phyloP scores from a whole-genome alignment of 1,140 invertebrate species.

The Xylocopa sonorina region DNA sequence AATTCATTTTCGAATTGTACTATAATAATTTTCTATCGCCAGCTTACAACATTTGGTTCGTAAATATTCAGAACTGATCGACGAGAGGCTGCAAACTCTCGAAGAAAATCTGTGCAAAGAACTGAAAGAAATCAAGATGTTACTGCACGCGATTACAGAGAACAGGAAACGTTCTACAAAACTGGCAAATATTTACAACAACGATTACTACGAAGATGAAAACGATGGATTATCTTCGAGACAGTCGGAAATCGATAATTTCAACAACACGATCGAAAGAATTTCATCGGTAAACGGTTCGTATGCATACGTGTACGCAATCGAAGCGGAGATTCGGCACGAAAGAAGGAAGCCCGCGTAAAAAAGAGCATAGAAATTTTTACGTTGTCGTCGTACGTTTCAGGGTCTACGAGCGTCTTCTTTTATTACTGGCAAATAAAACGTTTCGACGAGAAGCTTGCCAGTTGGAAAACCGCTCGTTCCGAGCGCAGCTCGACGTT shows the following conservation, averaged over 20 bases:
- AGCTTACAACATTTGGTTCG: too few species aligned
- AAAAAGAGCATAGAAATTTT: background rate
- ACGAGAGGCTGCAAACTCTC: slow-evolving; percentile 61
- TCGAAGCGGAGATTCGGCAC: background rate
- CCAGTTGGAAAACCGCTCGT: slow-evolving; percentile 75
- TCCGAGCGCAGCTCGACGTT: slow-evolving; percentile 78
- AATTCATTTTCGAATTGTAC: background rate
- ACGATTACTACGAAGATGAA: background rate
- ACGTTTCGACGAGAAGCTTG: slow-evolving; percentile 76
- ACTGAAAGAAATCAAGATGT: slow-evolving; percentile 53
- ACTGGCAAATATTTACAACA: background rate
- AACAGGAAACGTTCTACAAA: background rate
- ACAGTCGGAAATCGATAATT: slow-evolving; percentile 59
- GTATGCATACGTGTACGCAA: slow-evolving; percentile 6
- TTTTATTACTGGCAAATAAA: slow-evolving; percentile 80
- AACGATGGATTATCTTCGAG: slow-evolving; percentile 35
- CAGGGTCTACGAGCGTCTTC: slow-evolving; percentile 64
- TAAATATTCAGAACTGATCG: slow-evolving; percentile 65
- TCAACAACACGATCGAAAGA: slow-evolving; percentile 59
- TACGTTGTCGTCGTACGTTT: background rate
- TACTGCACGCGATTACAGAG: slow-evolving; percentile 36
- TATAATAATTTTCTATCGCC: background rate
- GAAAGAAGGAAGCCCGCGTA: background rate
- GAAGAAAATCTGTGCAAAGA: slow-evolving; percentile 55
- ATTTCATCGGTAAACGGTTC: slow-evolving; percentile 59